Evolutionary conservation across 2,888 invertebrate genomes (phyloP), one percentile per base, ranked within the genome.

Genomic region (Cataglyphis altisquamis): DNA sequence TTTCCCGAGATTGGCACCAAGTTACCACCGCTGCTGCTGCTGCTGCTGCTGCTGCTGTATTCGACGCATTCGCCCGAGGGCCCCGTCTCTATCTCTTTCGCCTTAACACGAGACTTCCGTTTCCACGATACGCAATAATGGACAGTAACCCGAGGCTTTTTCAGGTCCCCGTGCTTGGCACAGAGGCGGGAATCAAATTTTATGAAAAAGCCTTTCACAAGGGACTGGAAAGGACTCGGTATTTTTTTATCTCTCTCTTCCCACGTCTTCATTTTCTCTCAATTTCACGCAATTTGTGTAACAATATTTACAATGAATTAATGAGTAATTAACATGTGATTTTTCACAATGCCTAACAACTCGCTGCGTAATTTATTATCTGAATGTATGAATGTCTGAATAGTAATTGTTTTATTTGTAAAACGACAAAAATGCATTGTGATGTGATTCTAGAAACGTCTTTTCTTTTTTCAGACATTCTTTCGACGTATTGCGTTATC

Each of bases 101-200:
- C 87, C 85, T 84, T 87, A 86, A 88, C 86, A 89, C 77, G 85
- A 88, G 90, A 91, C 92, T 93, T 93, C 93, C 93, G 92, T 92
- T 91, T 91, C 88, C 90, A 84, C 88, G 90, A 87, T 80, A 81
- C 74, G 74, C 63, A 70, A 78, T 72, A 78, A 78, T 55, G 72
- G 29, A 78, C 57, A 25, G 75, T 67, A 77, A 70, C 55, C 55
- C 57, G 72, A 77, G 70, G 77, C 72, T 70, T 57, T 57, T 72
- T 78, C 78, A 45, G 57, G 41, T 41, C 57, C 25, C 77, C 55
- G 70, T 48, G 72, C 55, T 41, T 57, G 21, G 32, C 15, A 57
- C 41, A 32, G 21, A 55, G 39, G 25, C n/a, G 36, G 12, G 8
- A 41, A 70, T 32, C 57, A 21, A 70, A 78, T 60, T 78, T 68